Evolutionary conservation across 2,113 vertebrate genomes (phyloP).

Genomic region (Ceratotherium simum): DNA sequence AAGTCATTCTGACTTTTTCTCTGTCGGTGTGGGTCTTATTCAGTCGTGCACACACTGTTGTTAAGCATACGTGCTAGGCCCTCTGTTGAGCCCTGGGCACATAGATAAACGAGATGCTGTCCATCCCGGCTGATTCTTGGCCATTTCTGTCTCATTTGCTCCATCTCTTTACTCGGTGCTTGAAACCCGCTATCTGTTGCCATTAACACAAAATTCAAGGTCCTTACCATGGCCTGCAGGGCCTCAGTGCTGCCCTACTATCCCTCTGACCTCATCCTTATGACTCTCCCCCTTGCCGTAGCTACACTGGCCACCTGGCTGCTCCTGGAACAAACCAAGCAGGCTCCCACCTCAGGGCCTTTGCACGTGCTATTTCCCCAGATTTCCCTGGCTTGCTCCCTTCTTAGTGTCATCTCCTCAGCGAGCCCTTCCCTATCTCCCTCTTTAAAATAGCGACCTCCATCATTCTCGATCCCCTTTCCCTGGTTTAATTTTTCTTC

Average conservation of each 20-base stretch:
- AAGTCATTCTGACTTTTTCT: neutral
- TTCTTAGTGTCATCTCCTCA: neutral
- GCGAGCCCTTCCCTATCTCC: neutral
- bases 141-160: neutral
- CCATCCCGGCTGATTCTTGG: neutral
- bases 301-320: neutral
- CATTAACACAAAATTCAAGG: neutral
- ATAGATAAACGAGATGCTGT: neutral
- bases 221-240: neutral
- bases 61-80: neutral
- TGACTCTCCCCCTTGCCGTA: too few relatives aligned
- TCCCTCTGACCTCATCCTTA: neutral
- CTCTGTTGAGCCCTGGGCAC: neutral
- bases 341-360: slow-evolving; percentile 16
- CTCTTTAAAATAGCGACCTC: neutral
- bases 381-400: neutral
- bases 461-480: neutral
- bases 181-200: neutral
- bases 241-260: fast-evolving
- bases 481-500: neutral
- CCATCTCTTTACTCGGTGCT: neutral
- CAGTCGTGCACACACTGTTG: neutral
- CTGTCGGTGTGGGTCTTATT: neutral
- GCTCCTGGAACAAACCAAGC: neutral
- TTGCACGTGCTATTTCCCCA: neutral